A percentile compares a stretch with the other conserved stretches of the same genome.
Evolutionary conservation across 2,113 vertebrate genomes (phyloP).

Genomic region (Prietella phreatophila): DNA sequence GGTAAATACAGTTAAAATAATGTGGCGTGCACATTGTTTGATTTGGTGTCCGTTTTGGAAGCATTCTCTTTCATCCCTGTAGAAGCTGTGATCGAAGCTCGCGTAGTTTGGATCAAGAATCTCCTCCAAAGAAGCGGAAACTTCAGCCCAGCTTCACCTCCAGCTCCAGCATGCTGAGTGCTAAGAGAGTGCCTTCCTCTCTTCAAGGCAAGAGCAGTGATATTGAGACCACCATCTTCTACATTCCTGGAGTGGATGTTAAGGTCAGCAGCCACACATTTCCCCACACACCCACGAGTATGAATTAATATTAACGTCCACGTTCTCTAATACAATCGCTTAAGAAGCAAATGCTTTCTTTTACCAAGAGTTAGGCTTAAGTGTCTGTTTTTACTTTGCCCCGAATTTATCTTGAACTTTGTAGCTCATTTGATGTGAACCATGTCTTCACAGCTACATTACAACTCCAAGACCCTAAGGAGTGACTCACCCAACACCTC

Average conservation of each 20-base stretch:
- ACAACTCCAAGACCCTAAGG: slow-evolving; percentile 97
- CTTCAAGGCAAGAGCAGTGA: slow-evolving; percentile 92
- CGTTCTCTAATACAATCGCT: not conserved
- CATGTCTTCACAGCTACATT: slow-evolving; percentile 81
- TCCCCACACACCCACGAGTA: not conserved
- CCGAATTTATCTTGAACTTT: not conserved
- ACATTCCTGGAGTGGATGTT: slow-evolving; percentile 97
- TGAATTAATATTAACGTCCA: not conserved
- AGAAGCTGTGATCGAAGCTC: slow-evolving; percentile 93
- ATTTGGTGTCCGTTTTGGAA: not conserved
- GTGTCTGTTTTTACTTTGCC: not conserved
- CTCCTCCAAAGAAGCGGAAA: slow-evolving; percentile 96
- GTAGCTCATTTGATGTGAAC: not conserved
- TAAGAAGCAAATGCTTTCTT: not conserved
- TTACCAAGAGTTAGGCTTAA: not conserved
- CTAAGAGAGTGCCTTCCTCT: slow-evolving; percentile 91
- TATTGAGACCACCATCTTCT: slow-evolving; percentile 94
- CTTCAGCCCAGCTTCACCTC: slow-evolving; percentile 87
- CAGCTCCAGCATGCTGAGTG: slow-evolving; percentile 84
- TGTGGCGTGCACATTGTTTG: not conserved
- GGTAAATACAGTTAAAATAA: slow-evolving; percentile 65
- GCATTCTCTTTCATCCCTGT: slow-evolving; percentile 15
- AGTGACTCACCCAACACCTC: slow-evolving; percentile 93
- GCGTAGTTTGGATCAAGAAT: slow-evolving; percentile 92
- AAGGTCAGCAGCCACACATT: slow-evolving; percentile 76